These are phyloP conservation scores for Actinia equina DNA, from an alignment of 64 coral and sea anemone genomes.

Conservation along the genomic window DNA sequence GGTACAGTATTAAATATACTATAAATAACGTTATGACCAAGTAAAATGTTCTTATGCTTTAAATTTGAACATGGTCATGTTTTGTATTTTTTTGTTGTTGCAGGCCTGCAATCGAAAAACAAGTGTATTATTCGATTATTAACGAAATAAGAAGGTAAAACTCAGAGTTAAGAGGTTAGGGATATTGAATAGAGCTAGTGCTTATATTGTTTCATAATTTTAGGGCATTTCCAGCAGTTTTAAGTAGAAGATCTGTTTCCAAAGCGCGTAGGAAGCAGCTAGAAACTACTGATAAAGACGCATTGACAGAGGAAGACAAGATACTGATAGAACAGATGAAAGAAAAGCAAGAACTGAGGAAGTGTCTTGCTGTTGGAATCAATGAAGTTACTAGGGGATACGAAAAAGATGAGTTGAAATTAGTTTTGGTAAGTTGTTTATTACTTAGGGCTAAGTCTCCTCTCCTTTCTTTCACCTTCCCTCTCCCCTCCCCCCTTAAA, in stretches of 20 bases:
- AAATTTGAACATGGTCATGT: background rate
- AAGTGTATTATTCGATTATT: background rate
- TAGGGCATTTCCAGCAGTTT: background rate
- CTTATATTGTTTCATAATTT: background rate
- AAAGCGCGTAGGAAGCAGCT: background rate
- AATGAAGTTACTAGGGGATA: conserved; percentile 40
- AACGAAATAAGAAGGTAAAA: conserved; percentile 22
- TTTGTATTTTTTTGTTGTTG: background rate
- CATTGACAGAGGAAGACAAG: background rate
- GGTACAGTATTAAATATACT: conserved; percentile 13
- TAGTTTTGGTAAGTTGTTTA: conserved; percentile 26
- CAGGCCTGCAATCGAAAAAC: conserved; percentile 19
- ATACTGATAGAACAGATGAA: conserved; percentile 5
- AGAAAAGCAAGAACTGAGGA: background rate
- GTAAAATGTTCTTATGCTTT: background rate
- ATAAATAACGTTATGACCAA: background rate
- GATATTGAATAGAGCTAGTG: background rate
- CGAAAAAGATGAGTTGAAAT: conserved; percentile 29
- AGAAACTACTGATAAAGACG: background rate
- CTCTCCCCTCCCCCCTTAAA: too few relatives aligned
- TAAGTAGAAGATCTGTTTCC: background rate
- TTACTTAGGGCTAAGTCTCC: background rate
- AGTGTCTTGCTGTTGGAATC: conserved; percentile 19
- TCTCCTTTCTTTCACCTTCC: too few relatives aligned
- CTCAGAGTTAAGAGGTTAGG: background rate